Conservation (phyloP, 2,797 vertebrate species). For the Myripristis jacobus region DNA sequence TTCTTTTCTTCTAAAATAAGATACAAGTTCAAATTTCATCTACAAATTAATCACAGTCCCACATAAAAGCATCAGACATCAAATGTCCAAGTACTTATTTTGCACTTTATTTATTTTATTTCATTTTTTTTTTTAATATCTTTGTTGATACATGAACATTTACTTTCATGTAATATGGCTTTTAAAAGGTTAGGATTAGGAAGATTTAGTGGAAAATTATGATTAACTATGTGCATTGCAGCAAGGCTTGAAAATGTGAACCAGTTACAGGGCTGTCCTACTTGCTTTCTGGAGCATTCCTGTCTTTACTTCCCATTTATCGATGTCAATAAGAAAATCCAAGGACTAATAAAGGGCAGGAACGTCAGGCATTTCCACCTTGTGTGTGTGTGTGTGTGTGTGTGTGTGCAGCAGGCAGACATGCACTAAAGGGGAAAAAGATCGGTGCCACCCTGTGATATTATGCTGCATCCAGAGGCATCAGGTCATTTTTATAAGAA, state of each 20-base stretch:
- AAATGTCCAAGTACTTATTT: too few relatives aligned
- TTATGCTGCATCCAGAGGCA: slow-evolving; percentile 22
- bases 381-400: not conserved
- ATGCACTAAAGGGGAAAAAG: not conserved
- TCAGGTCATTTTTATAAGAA: slow-evolving; percentile 32
- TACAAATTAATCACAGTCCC: too few relatives aligned
- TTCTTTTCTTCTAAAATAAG: too few relatives aligned
- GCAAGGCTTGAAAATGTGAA: too few relatives aligned
- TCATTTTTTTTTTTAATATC: too few relatives aligned
- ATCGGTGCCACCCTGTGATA: slow-evolving; percentile 16
- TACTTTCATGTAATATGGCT: not conserved
- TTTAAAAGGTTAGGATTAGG: not conserved
- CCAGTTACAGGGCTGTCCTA: slow-evolving; percentile 24
- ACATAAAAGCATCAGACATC: too few relatives aligned
- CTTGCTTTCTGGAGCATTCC: slow-evolving; percentile 15
- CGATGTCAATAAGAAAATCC: not conserved
- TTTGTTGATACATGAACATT: too few relatives aligned
- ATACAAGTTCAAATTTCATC: too few relatives aligned
- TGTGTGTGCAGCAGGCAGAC: slow-evolving; percentile 19
- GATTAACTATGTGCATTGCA: too few relatives aligned
- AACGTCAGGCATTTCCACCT: not conserved
- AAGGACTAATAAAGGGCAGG: too few relatives aligned
- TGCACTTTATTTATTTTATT: too few relatives aligned
- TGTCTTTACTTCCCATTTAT: not conserved
- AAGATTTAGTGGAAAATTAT: not conserved